phyloP scores from a whole-genome alignment of 2,113 vertebrate species.

The Chionodraco myersi region DNA sequence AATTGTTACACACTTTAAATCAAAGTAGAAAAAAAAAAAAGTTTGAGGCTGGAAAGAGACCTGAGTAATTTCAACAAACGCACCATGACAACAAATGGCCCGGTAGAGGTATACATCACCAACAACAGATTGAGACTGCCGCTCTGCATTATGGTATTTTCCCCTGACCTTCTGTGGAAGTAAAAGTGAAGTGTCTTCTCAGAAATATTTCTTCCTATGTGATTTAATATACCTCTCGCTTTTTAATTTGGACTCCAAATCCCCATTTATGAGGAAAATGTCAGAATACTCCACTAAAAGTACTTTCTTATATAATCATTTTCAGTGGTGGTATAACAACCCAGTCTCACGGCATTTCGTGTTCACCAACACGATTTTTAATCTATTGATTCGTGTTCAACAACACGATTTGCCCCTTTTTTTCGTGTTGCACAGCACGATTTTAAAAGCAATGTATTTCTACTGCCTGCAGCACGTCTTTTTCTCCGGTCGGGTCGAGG shows the following conservation, averaged over 20 bases:
- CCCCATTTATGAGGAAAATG: neutral
- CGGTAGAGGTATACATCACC: neutral
- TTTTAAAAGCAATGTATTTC: no score
- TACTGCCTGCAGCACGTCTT: no score
- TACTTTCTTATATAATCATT: no score
- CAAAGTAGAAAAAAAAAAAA: neutral
- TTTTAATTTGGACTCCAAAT: neutral
- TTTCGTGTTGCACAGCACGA: no score
- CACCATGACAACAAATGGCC: neutral
- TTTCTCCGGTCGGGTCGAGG: no score
- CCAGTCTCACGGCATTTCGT: no score
- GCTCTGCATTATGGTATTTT: conserved; percentile 1
- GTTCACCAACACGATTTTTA: no score
- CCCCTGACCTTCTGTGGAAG: neutral
- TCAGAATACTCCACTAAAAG: neutral
- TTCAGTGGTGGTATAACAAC: neutral
- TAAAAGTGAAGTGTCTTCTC: neutral
- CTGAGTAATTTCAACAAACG: no score
- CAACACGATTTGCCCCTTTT: no score
- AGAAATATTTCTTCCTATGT: neutral
- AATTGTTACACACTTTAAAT: neutral
- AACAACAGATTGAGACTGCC: neutral
- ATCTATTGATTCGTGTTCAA: no score
- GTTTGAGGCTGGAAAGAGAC: neutral
- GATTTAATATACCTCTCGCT: neutral